Percentiles rank a stretch among this genome's conserved stretches.
Evolutionary conservation across 2,113 vertebrate species (phyloP).

Genomic region (Larimichthys polyactis): DNA sequence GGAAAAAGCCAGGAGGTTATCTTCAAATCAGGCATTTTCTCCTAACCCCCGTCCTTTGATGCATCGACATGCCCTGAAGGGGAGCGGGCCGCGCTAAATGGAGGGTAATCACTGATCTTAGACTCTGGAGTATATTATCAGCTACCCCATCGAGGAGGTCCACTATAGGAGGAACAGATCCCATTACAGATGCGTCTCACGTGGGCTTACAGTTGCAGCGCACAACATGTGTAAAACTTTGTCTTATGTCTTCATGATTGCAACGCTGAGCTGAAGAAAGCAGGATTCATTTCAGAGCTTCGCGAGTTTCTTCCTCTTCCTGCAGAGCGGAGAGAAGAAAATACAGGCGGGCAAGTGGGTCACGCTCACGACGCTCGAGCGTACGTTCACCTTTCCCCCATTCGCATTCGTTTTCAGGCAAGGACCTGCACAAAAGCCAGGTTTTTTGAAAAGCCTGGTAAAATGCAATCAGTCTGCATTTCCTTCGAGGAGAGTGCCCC

Average conservation of each 20-base stretch:
- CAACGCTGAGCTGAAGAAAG: too few species aligned
- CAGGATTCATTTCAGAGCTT: slow-evolving; percentile 31
- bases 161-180: slow-evolving; percentile 48
- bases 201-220: background rate
- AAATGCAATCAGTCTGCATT: slow-evolving; percentile 68
- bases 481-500: slow-evolving; percentile 11
- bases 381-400: slow-evolving; percentile 15
- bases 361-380: background rate
- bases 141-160: slow-evolving; percentile 42
- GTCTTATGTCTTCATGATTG: slow-evolving; percentile 22
- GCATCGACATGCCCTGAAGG: slow-evolving; percentile 56
- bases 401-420: background rate
- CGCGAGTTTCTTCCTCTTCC: slow-evolving; percentile 11
- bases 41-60: slow-evolving; percentile 50
- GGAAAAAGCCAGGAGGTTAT: slow-evolving; percentile 64
- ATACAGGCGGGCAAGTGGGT: slow-evolving; percentile 24
- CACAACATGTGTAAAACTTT: slow-evolving; percentile 24
- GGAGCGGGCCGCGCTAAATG: slow-evolving; percentile 61
- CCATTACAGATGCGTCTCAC: slow-evolving; percentile 52
- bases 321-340: slow-evolving; percentile 1
- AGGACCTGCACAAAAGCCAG: slow-evolving; percentile 28
- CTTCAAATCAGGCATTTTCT: slow-evolving; percentile 67
- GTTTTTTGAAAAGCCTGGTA: slow-evolving; percentile 30
- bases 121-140: slow-evolving; percentile 67
- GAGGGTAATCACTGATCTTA: slow-evolving; percentile 72